Conservation (phyloP, 2,113 vertebrate species). For the Accipiter virgatus region DNA sequence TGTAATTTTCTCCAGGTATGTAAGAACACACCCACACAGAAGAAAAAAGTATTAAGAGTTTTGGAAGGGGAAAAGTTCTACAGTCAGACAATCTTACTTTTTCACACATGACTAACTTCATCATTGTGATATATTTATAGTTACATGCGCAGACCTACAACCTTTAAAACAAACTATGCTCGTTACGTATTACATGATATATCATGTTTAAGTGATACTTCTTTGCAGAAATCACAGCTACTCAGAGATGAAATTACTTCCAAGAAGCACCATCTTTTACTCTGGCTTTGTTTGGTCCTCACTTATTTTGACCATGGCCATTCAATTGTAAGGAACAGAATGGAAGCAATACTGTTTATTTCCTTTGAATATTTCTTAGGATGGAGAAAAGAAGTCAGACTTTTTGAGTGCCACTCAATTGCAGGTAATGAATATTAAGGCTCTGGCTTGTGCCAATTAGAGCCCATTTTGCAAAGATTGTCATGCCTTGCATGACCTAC, state of each 20-base stretch:
- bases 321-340: neutral
- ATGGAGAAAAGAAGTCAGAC: neutral
- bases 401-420: neutral
- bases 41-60: neutral
- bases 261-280: neutral
- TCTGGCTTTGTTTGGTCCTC: neutral
- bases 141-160: neutral
- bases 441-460: neutral
- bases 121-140: neutral
- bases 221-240: neutral
- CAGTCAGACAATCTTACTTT: neutral
- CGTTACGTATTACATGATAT: neutral
- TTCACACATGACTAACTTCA: neutral
- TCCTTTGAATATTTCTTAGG: neutral
- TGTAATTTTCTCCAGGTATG: neutral
- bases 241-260: neutral
- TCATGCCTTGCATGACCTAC: neutral
- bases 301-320: neutral
- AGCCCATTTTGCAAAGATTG: neutral
- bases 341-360: neutral
- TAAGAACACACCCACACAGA: neutral
- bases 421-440: neutral
- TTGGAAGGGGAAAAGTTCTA: neutral
- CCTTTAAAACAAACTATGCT: neutral
- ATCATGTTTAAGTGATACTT: neutral